These are phyloP conservation scores for Laticauda colubrina DNA, from an alignment of 2,113 vertebrate species.

Conservation along the genomic window DNA sequence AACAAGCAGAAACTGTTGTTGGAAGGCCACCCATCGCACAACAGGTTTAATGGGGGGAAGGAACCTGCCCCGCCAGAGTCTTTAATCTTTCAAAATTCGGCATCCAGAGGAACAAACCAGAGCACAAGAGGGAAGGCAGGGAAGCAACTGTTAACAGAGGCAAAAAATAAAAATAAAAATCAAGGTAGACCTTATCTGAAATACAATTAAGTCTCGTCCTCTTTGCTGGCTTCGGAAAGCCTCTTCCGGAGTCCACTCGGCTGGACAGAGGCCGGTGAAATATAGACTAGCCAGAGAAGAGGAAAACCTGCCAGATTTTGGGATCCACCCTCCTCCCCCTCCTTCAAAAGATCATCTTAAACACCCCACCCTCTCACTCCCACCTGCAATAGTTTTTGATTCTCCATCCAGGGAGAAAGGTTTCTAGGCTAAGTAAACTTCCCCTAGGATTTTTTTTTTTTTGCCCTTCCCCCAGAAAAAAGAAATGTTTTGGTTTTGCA, in stretches of 20 bases:
- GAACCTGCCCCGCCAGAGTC: not conserved
- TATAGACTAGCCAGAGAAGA: not conserved
- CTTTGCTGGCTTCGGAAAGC: not conserved
- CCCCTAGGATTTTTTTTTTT: constrained; percentile 71
- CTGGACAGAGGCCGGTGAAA: not conserved
- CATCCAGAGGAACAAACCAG: not conserved
- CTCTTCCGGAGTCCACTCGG: no score
- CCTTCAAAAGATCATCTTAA: not conserved
- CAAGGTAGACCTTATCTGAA: not conserved
- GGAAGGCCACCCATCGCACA: not conserved
- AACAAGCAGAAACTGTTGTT: not conserved
- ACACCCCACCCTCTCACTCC: constrained; percentile 44
- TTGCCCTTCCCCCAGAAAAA: constrained; percentile 61
- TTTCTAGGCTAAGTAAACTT: constrained; percentile 77
- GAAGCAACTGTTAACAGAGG: no score
- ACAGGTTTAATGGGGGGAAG: not conserved
- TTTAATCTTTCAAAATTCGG: not conserved
- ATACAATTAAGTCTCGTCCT: not conserved
- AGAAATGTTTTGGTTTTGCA: constrained; percentile 75
- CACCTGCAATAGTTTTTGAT: constrained; percentile 37
- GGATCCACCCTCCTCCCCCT: not conserved
- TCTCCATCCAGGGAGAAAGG: constrained; percentile 52
- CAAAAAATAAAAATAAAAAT: not conserved
- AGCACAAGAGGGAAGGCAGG: not conserved
- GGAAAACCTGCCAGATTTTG: not conserved